Percentiles rank a stretch among this genome's conserved stretches.
These are phyloP conservation scores for Caenorhabditis sp. DNA, from an alignment of 2,888 invertebrate species.

Conservation along the genomic window DNA sequence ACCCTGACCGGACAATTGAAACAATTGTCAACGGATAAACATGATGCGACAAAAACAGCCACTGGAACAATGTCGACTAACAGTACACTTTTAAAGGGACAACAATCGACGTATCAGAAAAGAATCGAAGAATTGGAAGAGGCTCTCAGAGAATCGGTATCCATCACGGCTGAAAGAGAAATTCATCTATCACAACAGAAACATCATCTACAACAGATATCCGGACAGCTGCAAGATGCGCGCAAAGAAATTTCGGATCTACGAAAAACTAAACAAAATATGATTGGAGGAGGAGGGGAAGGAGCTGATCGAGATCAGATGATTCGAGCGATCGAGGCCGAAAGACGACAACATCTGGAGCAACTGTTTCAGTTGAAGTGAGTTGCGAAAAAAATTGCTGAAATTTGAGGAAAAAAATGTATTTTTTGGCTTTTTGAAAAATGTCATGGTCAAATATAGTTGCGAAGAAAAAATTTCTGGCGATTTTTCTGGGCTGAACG, in stretches of 20 bases:
- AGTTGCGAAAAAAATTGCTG: too few relatives aligned
- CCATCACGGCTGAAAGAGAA: constrained; percentile 75
- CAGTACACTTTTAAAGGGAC: background rate
- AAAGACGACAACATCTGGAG: constrained; percentile 79
- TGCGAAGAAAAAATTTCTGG: too few relatives aligned
- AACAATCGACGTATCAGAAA: constrained; percentile 21
- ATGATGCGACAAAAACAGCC: constrained; percentile 4
- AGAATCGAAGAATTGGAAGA: constrained; percentile 83
- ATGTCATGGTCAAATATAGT: too few relatives aligned
- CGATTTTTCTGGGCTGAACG: too few relatives aligned
- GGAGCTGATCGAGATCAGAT: constrained; percentile 76
- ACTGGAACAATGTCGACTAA: constrained; percentile 12
- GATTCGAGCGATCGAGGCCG: constrained; percentile 76
- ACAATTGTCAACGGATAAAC: constrained; percentile 28
- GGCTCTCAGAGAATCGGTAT: constrained; percentile 82
- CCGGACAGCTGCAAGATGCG: constrained; percentile 24
- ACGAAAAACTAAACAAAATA: background rate
- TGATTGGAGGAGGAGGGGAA: background rate
- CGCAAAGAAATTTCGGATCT: constrained; percentile 20
- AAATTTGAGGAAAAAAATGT: too few relatives aligned
- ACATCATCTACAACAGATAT: constrained; percentile 70
- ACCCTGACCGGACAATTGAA: constrained; percentile 43
- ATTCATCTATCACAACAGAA: constrained; percentile 74
- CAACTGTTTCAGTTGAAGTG: constrained; percentile 84
- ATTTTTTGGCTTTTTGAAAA: too few relatives aligned